phyloP scores from a whole-genome alignment of 2,113 vertebrate species.

The Thryonomys swinderianus region DNA sequence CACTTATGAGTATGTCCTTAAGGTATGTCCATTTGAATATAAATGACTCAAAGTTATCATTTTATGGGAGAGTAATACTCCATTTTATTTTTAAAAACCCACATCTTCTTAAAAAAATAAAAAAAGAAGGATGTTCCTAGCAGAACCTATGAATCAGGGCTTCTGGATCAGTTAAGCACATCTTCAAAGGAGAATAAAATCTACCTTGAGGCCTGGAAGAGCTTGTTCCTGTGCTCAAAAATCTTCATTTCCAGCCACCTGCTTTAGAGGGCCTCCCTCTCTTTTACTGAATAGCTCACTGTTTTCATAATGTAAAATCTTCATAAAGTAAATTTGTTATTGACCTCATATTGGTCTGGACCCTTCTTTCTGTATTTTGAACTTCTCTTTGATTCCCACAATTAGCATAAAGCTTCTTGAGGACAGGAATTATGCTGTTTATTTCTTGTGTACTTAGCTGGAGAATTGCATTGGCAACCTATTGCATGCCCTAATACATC shows the following conservation, averaged over 20 bases:
- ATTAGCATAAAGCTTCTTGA: not conserved
- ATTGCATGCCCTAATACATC: not conserved
- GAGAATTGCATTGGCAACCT: not conserved
- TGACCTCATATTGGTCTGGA: not conserved
- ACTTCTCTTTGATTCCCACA: not conserved
- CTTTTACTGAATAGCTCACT: not conserved
- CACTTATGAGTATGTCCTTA: too few relatives aligned
- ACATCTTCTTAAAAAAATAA: too few relatives aligned
- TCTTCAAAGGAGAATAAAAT: not conserved
- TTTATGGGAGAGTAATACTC: too few relatives aligned
- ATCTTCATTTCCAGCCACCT: not conserved
- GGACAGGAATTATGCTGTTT: not conserved
- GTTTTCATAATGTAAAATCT: too few relatives aligned
- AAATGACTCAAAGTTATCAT: too few relatives aligned
- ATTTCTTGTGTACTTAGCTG: not conserved
- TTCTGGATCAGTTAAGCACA: not conserved
- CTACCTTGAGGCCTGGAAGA: not conserved
- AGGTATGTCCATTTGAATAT: too few relatives aligned
- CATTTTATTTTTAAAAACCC: too few relatives aligned
- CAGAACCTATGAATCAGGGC: not conserved
- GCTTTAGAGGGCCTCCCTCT: not conserved
- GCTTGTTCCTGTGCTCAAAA: not conserved
- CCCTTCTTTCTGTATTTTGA: not conserved
- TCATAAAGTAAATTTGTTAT: not conserved
- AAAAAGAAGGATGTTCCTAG: not conserved